These are phyloP conservation scores for Micronycteris hirsuta DNA, from an alignment of 2,113 vertebrate genomes.

Conservation along the genomic window DNA sequence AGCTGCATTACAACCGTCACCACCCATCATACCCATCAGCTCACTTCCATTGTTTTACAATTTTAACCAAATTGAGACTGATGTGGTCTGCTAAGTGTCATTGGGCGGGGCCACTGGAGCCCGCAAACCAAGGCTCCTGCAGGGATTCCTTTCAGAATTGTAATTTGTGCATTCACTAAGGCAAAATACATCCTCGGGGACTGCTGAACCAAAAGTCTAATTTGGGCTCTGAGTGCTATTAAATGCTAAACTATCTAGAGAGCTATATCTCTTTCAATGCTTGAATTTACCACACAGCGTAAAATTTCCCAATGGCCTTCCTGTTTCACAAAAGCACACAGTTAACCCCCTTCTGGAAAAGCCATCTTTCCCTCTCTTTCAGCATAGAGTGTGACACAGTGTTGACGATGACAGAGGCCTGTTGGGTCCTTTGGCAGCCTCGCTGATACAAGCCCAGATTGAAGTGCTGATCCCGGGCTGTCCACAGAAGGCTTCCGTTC, in stretches of 20 bases:
- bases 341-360: background rate
- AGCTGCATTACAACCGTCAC: background rate
- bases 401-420: no score
- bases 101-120: background rate
- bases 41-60: background rate
- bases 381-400: background rate
- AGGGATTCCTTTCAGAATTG: background rate
- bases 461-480: background rate
- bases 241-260: constrained; percentile 30
- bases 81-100: background rate
- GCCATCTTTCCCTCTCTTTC: background rate
- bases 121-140: background rate
- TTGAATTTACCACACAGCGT: background rate
- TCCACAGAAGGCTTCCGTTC: background rate
- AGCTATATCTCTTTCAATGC: background rate
- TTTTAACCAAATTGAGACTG: background rate
- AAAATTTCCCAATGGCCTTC: background rate
- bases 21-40: background rate
- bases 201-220: background rate
- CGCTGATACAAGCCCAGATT: background rate
- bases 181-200: background rate
- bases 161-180: background rate
- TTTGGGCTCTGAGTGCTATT: constrained; percentile 3
- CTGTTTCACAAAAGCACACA: background rate
- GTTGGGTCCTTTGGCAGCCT: background rate